Percentiles rank a stretch among this genome's conserved stretches.
Evolutionary conservation across 2,888 invertebrate genomes (phyloP).

Genomic region (Sphinx pinastri): DNA sequence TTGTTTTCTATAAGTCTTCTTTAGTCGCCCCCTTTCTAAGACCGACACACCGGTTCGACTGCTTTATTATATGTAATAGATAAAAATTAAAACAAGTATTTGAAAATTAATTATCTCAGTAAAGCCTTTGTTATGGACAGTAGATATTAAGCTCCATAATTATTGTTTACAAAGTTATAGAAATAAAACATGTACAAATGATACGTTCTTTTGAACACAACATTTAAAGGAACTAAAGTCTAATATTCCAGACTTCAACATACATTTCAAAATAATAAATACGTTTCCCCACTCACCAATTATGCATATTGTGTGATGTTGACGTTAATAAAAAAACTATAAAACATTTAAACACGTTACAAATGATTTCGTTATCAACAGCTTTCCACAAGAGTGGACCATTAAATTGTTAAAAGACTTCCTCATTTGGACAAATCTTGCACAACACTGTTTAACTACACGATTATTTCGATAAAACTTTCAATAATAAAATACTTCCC

Average conservation of each 20-base stretch:
- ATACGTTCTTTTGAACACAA: too few relatives aligned
- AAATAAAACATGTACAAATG: too few relatives aligned
- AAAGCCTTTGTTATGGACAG: too few relatives aligned
- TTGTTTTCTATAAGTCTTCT: too few relatives aligned
- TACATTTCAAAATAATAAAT: background rate
- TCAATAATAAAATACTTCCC: constrained; percentile 22
- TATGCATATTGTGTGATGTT: background rate
- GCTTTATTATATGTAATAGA: too few relatives aligned
- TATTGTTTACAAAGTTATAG: too few relatives aligned
- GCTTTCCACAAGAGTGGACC: background rate
- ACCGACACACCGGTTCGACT: too few relatives aligned
- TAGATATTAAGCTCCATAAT: too few relatives aligned
- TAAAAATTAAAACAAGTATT: too few relatives aligned
- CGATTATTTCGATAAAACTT: constrained; percentile 15
- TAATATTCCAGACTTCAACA: too few relatives aligned
- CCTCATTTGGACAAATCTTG: constrained; percentile 10
- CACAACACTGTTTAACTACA: constrained; percentile 13
- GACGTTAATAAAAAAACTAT: background rate
- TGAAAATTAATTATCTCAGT: too few relatives aligned
- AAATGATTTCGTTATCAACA: background rate
- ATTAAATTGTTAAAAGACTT: constrained; percentile 13
- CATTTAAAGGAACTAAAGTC: background rate
- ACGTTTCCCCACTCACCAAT: background rate
- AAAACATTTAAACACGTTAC: background rate
- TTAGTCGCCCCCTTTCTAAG: too few relatives aligned